Percentiles rank a stretch among this genome's conserved stretches.
Evolutionary conservation across 2,888 invertebrate genomes (phyloP).

Genomic region (Leucoptera coffeella): DNA sequence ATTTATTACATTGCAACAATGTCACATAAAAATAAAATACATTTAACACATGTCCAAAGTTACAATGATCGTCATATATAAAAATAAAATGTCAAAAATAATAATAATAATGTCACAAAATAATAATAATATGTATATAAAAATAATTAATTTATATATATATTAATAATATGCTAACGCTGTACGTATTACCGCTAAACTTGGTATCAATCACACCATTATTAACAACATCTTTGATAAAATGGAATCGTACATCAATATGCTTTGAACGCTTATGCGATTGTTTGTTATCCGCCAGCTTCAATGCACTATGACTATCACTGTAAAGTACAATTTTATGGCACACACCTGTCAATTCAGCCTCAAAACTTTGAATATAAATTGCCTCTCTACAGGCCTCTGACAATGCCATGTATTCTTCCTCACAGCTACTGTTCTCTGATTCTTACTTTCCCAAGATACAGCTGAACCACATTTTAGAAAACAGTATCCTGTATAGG

Average conservation of each 20-base stretch:
- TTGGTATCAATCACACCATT: not conserved
- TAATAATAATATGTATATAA: too few species aligned
- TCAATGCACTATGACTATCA: constrained; percentile 1
- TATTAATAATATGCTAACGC: too few species aligned
- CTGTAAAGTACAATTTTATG: constrained; percentile 2
- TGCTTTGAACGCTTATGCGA: constrained; percentile 1
- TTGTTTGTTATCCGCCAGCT: constrained; percentile 1
- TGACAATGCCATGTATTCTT: constrained; percentile 3
- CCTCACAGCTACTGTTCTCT: constrained; percentile 2
- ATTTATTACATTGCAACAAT: too few species aligned
- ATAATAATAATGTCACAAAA: too few species aligned
- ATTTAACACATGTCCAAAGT: too few species aligned
- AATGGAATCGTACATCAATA: too few species aligned
- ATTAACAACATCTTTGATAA: constrained; percentile 1
- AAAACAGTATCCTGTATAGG: constrained; percentile 9
- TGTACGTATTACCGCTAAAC: too few species aligned
- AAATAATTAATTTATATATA: too few species aligned
- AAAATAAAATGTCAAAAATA: too few species aligned
- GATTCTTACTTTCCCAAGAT: constrained; percentile 2
- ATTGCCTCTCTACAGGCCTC: constrained; percentile 3
- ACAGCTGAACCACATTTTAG: constrained; percentile 4
- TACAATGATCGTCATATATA: too few species aligned
- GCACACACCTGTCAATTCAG: constrained; percentile 1
- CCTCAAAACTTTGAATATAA: constrained; percentile 2
- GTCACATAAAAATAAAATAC: too few species aligned